Evolutionary conservation across 2,888 invertebrate species (phyloP), one percentile per base, ranked within the genome.

Genomic region (Ormyrus nitidulus): DNA sequence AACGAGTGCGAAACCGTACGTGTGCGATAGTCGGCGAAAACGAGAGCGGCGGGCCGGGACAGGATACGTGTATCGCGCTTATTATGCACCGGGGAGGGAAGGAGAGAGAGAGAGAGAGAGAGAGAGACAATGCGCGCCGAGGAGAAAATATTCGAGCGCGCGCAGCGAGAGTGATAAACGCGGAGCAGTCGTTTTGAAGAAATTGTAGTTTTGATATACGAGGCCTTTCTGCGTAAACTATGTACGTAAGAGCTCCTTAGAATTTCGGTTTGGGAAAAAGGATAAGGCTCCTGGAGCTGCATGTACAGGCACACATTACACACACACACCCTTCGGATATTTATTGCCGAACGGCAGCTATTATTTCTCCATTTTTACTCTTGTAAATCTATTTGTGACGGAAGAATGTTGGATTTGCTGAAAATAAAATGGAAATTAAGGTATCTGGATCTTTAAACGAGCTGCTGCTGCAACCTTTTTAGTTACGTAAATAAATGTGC

Each of bases 91-190:
- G 34, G 34, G 34, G 13, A 7, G 48, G 6, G 65, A 62, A 69
- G 53, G 54, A 70, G 58, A 75, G 54, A 71, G 71, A 75, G 58
- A 75, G 54, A 71, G 71, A 75, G 19, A 19, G 19, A 19, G 19
- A 19, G 19, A 19, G 19, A 34, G 34, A 59, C 59, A 6, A 59
- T 19, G 19, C 13, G 61, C 46, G 69, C 11, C 10, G 71, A 77
- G 65, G 77, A 70, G 44, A 65, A 71, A 77, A 77, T 56, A 65
- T 70, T 64, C 58, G 59, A 53, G 62, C 51, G 48, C 54, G 62
- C 54, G 62, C 19, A 59, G 71, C 34, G 65, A 59, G 77, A 77
- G 59, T 64, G 77, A 64, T 49, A 48, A 68, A 54, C 19, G 48
- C 5, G 51, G 13, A 66, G 54, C 9, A 49, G 56, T 6, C 48